phyloP scores from a whole-genome alignment of 2,888 invertebrate genomes.

The Pseudococcus jackbeardsleyi region DNA sequence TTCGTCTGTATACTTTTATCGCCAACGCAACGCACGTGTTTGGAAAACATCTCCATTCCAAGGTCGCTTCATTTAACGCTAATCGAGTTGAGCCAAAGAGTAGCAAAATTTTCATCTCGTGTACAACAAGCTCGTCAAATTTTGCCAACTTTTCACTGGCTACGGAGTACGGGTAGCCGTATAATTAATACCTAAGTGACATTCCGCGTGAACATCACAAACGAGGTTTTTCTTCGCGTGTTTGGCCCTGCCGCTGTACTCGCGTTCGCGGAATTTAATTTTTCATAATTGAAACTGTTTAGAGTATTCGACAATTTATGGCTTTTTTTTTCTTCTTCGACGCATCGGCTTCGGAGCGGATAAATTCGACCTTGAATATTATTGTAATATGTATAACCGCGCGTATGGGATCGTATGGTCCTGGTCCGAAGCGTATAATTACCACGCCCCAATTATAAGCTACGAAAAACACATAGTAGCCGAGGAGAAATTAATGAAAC shows the following conservation, averaged over 20 bases:
- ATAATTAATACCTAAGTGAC: conserved; percentile 44
- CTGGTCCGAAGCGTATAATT: conserved; percentile 22
- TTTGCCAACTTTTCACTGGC: conserved; percentile 9
- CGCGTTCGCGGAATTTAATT: conserved; percentile 29
- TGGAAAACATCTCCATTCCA: conserved; percentile 35
- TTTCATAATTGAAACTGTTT: conserved; percentile 44
- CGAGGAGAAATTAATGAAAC: conserved; percentile 11
- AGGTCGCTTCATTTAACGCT: conserved; percentile 16
- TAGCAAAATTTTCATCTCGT: conserved; percentile 11
- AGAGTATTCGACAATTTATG: conserved; percentile 25
- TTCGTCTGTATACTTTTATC: background rate
- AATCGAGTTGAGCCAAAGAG: conserved; percentile 33
- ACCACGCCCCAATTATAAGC: conserved; percentile 37
- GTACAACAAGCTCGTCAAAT: conserved; percentile 10
- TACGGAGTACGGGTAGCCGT: background rate
- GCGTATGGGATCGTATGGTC: background rate
- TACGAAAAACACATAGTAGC: conserved; percentile 23
- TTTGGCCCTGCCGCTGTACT: background rate
- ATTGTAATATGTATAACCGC: background rate
- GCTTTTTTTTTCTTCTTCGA: background rate
- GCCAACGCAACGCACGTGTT: conserved; percentile 34
- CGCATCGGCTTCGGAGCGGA: background rate
- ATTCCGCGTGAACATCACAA: conserved; percentile 16
- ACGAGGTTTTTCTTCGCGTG: conserved; percentile 1
- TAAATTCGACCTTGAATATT: conserved; percentile 22